Conservation (phyloP, 2,888 invertebrate species). For the Nomada flava region DNA sequence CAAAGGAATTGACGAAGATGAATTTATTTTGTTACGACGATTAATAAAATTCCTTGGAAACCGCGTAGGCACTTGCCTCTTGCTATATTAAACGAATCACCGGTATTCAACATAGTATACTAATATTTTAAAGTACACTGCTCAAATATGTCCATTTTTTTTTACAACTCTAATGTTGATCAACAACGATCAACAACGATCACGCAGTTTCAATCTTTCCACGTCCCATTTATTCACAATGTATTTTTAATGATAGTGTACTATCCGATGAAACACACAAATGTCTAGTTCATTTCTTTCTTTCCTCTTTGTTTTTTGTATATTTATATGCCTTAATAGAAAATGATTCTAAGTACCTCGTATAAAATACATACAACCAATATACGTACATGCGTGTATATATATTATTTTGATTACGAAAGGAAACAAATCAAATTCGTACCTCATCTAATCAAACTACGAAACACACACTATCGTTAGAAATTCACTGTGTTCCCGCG, state of each 20-base stretch:
- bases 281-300: slow-evolving; percentile 5
- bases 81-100: slow-evolving; percentile 28
- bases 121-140: slow-evolving; percentile 46
- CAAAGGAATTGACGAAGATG: slow-evolving; percentile 26
- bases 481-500: slow-evolving; percentile 58
- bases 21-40: slow-evolving; percentile 23
- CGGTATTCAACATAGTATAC: slow-evolving; percentile 43
- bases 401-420: slow-evolving; percentile 31
- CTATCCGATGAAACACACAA: slow-evolving; percentile 19
- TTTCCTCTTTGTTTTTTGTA: background rate
- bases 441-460: slow-evolving; percentile 9
- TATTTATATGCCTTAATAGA: slow-evolving; percentile 14
- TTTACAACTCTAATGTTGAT: slow-evolving; percentile 10
- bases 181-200: slow-evolving; percentile 15
- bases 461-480: slow-evolving; percentile 59
- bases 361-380: slow-evolving; percentile 53
- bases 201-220: slow-evolving; percentile 32
- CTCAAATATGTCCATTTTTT: slow-evolving; percentile 30
- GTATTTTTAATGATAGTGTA: slow-evolving; percentile 62
- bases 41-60: slow-evolving; percentile 36
- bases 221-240: slow-evolving; percentile 46
- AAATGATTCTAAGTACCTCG: slow-evolving; percentile 53
- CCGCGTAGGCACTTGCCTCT: slow-evolving; percentile 52
- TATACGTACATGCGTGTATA: slow-evolving; percentile 18
- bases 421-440: slow-evolving; percentile 44